phyloP scores from a whole-genome alignment of 2,888 invertebrate species.

The Leptinotarsa rubiginosa region DNA sequence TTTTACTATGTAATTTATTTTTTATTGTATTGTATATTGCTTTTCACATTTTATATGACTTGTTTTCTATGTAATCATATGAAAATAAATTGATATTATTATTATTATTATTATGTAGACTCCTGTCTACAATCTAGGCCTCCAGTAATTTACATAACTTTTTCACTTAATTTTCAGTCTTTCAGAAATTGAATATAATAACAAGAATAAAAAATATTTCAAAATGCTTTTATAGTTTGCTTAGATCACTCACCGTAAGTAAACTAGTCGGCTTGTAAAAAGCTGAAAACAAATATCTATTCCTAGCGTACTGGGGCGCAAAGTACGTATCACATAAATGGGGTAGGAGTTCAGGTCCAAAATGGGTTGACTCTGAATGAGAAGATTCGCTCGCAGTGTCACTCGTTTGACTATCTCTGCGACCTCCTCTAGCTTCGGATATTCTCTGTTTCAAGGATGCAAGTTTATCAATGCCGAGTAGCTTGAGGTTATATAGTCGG shows the following conservation, averaged over 20 bases:
- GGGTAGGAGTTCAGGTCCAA: conserved; percentile 63
- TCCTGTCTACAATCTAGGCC: too few relatives aligned
- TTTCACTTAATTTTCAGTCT: too few relatives aligned
- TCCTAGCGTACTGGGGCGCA: conserved; percentile 71
- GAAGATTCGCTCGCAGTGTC: conserved; percentile 62
- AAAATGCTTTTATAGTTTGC: too few relatives aligned
- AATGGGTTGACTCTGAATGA: conserved; percentile 53
- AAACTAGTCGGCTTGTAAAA: conserved; percentile 70
- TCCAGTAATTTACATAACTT: too few relatives aligned
- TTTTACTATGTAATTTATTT: too few relatives aligned
- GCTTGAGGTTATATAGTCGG: conserved; percentile 74
- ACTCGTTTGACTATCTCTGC: conserved; percentile 61
- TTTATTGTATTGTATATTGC: too few relatives aligned
- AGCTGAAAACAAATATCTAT: conserved; percentile 71
- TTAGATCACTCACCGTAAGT: conserved; percentile 67
- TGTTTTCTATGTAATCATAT: too few relatives aligned
- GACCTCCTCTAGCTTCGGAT: conserved; percentile 66
- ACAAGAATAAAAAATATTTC: too few relatives aligned
- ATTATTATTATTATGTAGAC: too few relatives aligned
- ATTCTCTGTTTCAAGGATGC: conserved; percentile 74
- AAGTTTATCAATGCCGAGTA: conserved; percentile 77
- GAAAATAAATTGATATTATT: too few relatives aligned
- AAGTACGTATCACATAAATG: conserved; percentile 69
- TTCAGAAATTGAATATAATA: too few relatives aligned
- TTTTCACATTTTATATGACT: too few relatives aligned